Evolutionary conservation across 2,797 vertebrate genomes (phyloP), one percentile per base, ranked within the genome.

Genomic region (Myotis pilosus): DNA sequence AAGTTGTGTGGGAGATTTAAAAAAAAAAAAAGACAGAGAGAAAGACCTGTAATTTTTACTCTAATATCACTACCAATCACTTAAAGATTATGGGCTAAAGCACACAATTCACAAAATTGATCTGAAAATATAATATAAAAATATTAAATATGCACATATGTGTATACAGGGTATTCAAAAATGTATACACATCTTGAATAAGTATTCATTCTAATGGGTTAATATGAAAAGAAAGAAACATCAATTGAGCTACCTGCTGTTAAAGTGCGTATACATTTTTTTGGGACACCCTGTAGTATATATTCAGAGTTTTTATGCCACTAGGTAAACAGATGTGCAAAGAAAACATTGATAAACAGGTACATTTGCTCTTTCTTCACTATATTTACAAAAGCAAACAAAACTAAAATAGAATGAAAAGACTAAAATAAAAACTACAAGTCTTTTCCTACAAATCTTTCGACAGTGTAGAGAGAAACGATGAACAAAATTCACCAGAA

Each of bases 341-440:
- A 96, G 94, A 72, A 94, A 89, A 85, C 66, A 75, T 0, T 86
- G 74, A 89, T 66, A 92, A 86, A 38, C 4, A 51, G 4, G 6
- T 62, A 83, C 23, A 30, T 83, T 92, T 94, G 30, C 55, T 92
- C 53, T 64, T 81, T 89, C 47, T 47, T 71, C 20, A 75, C 22
- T 86, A 28, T 30, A 38, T 55, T 83, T 84, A 57, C 25, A 57
- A 80, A 95, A 83, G 33, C 53, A 16, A 84, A 62, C 17, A 80
- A 69, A 85, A 89, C 1, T 93, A 68, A 76, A 96, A 96, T 23
- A 82, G 22, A 69, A 87, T 44, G n/a, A 87, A 80, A 60, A 80
- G 9, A 69, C 12, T 0, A 78, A 95, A 60, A 17, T 6, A 38
- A 94, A 66, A 64, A 92, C 82, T 93, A 87, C 16, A 92, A 76